Conservation (phyloP, 2,888 invertebrate genomes). For the Eudasyphora cyanicolor region DNA sequence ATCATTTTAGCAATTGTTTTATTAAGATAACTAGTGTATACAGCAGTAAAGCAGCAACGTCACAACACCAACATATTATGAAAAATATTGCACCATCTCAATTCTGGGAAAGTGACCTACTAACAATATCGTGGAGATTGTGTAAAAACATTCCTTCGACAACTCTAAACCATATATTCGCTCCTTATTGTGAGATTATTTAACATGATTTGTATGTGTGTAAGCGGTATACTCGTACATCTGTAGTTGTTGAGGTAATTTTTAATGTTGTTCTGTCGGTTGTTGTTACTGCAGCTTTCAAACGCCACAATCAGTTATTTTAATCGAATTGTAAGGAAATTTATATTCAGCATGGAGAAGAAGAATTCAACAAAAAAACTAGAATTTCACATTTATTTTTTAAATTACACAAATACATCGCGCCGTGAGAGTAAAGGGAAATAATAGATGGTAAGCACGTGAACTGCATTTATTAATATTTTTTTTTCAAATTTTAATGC, state of each 20-base stretch:
- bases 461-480: slow-evolving; percentile 16
- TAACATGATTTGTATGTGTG: neutral
- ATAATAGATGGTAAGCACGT: neutral
- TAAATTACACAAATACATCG: neutral
- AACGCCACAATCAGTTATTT: neutral
- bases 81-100: no score
- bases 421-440: neutral
- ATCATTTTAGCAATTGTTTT: no score
- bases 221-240: neutral
- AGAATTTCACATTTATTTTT: neutral
- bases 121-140: no score
- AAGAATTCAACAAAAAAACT: neutral
- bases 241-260: neutral
- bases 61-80: no score
- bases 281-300: neutral
- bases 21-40: no score
- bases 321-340: neutral
- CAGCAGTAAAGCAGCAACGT: no score
- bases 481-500: no score
- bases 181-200: no score
- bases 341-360: neutral
- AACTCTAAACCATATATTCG: no score
- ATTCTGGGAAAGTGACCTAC: no score
- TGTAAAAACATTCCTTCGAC: no score
- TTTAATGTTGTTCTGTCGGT: neutral